Conservation (phyloP, 1,140 invertebrate genomes). For the Drepana arcuata region DNA sequence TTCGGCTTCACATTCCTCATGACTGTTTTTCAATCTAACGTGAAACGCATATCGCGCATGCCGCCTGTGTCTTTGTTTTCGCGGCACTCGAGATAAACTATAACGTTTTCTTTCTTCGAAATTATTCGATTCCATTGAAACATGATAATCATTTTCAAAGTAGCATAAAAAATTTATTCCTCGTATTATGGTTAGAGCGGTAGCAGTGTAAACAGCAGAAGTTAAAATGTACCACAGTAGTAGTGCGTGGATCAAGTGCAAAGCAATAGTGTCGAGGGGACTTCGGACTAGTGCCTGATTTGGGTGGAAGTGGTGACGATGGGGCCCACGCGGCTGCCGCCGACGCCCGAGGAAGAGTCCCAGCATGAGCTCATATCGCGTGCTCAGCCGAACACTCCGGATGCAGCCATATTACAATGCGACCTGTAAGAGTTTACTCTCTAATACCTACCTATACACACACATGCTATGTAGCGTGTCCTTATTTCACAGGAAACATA, state of each 20-base stretch:
- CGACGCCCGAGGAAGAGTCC: slow-evolving; percentile 55
- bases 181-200: too few species aligned
- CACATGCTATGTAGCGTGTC: background rate
- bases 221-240: slow-evolving; percentile 19
- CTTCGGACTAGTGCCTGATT: slow-evolving; percentile 47
- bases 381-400: slow-evolving; percentile 27
- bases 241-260: slow-evolving; percentile 25
- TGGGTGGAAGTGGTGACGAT: slow-evolving; percentile 22
- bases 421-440: slow-evolving; percentile 26
- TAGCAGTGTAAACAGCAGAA: too few species aligned
- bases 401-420: slow-evolving; percentile 20
- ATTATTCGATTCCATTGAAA: too few species aligned
- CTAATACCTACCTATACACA: background rate
- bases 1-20: slow-evolving; percentile 65
- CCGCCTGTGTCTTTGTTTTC: slow-evolving; percentile 50
- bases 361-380: slow-evolving; percentile 21
- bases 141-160: too few species aligned
- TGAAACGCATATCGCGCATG: slow-evolving; percentile 61
- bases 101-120: slow-evolving; percentile 14
- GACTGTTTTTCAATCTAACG: slow-evolving; percentile 68
- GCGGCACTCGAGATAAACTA: slow-evolving; percentile 16
- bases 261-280: slow-evolving; percentile 20
- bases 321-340: slow-evolving; percentile 55
- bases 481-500: too few species aligned
- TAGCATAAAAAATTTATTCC: too few species aligned